Percentiles rank a stretch among this genome's conserved stretches.
Conservation (phyloP, 1,140 invertebrate genomes). For the Bombus huntii region DNA sequence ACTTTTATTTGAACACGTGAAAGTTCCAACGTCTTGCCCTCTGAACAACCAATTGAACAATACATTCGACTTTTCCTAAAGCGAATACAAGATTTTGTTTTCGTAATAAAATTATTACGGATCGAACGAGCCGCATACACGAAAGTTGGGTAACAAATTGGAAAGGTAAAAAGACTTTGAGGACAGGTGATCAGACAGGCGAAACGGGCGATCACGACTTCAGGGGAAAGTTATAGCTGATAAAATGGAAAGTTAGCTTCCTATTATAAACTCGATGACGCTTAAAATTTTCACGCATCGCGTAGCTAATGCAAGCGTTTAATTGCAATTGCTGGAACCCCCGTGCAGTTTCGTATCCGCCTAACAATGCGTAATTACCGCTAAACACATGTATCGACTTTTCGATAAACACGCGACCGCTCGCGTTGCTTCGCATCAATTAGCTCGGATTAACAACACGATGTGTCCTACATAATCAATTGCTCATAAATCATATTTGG, state of each 20-base stretch:
- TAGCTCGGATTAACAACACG: conserved; percentile 56
- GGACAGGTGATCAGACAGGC: not conserved
- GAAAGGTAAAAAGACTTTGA: not conserved
- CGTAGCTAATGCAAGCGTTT: conserved; percentile 35
- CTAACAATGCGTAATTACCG: conserved; percentile 60
- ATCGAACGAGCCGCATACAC: not conserved
- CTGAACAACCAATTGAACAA: no score
- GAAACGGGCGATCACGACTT: not conserved
- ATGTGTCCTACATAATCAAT: conserved; percentile 56
- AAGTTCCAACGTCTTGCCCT: no score
- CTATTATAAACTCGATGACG: conserved; percentile 40
- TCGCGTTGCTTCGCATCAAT: conserved; percentile 42
- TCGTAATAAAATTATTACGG: not conserved
- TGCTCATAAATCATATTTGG: conserved; percentile 43
- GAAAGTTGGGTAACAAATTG: not conserved
- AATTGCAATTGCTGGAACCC: conserved; percentile 40
- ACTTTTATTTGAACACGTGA: no score
- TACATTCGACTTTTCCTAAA: no score
- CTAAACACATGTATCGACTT: conserved; percentile 63
- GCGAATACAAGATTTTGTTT: not conserved
- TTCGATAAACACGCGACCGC: conserved; percentile 56
- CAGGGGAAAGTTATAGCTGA: not conserved
- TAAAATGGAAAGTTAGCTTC: conserved; percentile 25
- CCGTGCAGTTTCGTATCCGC: conserved; percentile 46
- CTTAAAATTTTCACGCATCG: conserved; percentile 45